Evolutionary conservation across 2,797 vertebrate genomes (phyloP).

Genomic region (Paedocypris micromegethes): DNA sequence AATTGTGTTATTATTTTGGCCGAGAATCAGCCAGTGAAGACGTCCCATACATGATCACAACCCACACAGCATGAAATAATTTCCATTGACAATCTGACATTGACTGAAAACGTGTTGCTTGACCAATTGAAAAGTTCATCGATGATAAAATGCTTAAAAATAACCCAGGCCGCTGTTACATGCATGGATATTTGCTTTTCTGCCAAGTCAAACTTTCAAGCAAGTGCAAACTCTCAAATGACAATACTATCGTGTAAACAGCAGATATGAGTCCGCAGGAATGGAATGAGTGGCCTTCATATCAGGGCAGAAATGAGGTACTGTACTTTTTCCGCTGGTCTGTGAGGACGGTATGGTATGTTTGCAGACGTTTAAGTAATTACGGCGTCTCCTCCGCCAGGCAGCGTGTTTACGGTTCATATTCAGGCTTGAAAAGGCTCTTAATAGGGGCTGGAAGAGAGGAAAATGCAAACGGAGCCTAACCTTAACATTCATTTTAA

Average conservation of each 20-base stretch:
- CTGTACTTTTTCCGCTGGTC: conserved; percentile 30
- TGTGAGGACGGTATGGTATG: conserved; percentile 34
- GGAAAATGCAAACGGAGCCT: conserved; percentile 32
- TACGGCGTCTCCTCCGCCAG: conserved; percentile 39
- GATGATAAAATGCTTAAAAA: conserved; percentile 28
- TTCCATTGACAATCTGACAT: conserved; percentile 8
- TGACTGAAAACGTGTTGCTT: conserved; percentile 9
- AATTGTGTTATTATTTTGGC: conserved; percentile 20
- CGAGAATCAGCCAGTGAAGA: conserved; percentile 25
- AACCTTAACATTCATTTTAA: conserved; percentile 42
- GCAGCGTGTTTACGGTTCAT: conserved; percentile 36
- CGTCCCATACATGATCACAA: conserved; percentile 19
- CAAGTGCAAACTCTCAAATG: conserved; percentile 9
- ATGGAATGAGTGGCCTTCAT: conserved; percentile 6
- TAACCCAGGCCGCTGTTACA: conserved; percentile 24
- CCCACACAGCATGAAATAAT: conserved; percentile 38
- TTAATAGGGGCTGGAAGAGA: conserved; percentile 30
- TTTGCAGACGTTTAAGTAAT: conserved; percentile 39
- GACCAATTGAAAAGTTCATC: conserved; percentile 20
- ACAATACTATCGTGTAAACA: conserved; percentile 27
- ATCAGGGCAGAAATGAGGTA: conserved; percentile 15
- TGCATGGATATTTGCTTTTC: conserved; percentile 17
- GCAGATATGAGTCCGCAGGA: conserved; percentile 5
- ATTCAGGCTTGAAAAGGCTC: conserved; percentile 30
- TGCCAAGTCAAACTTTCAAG: conserved; percentile 3